These are phyloP conservation scores for Heteractis magnifica DNA, from an alignment of 92 coral and sea anemone species.

Conservation along the genomic window DNA sequence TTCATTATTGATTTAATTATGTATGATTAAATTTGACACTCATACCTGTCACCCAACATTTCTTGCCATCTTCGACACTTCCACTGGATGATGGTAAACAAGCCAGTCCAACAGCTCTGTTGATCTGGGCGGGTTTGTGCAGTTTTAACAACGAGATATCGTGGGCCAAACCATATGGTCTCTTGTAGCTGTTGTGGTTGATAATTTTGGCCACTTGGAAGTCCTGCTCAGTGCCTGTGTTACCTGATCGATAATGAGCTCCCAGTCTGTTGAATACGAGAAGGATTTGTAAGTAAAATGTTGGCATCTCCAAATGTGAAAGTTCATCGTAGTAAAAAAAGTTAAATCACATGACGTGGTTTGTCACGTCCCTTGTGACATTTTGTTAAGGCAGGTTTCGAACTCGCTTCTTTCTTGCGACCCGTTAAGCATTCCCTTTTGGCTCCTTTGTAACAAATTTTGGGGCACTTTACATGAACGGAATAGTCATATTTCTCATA, in stretches of 20 bases:
- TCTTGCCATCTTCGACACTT: slow-evolving; percentile 16
- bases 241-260: slow-evolving; percentile 18
- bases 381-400: too few species aligned
- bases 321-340: too few species aligned
- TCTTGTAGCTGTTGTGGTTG: slow-evolving; percentile 40
- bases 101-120: slow-evolving; percentile 22
- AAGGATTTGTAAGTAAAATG: neutral
- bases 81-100: slow-evolving; percentile 27
- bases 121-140: slow-evolving; percentile 38
- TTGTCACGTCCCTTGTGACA: too few species aligned
- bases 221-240: slow-evolving; percentile 30
- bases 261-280: slow-evolving; percentile 2
- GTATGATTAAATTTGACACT: too few species aligned
- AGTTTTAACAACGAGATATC: slow-evolving; percentile 50
- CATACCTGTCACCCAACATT: slow-evolving; percentile 28
- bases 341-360: too few species aligned
- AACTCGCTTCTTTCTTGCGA: too few species aligned
- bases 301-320: too few species aligned
- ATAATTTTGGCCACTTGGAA: slow-evolving; percentile 37
- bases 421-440: too few species aligned
- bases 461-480: too few species aligned
- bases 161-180: slow-evolving; percentile 45
- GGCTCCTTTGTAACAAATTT: too few species aligned
- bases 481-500: too few species aligned
- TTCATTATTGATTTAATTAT: too few species aligned